Conservation (phyloP, 2,888 invertebrate genomes). For the Tromatobia lineatoria region DNA sequence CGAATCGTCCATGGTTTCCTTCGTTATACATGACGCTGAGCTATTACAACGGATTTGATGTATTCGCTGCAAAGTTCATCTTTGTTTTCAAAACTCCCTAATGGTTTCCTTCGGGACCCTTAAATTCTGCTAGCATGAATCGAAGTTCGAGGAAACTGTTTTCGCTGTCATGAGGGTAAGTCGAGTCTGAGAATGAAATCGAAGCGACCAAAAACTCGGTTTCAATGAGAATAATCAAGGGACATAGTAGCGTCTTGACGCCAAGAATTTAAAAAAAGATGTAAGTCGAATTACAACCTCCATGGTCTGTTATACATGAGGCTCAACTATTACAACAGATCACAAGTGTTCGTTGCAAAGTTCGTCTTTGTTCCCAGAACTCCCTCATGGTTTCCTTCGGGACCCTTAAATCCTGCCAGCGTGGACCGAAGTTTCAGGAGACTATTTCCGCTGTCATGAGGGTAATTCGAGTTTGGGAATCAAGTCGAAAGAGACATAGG, state of each 20-base stretch:
- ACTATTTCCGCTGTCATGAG: slow-evolving; percentile 2
- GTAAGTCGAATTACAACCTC: too few relatives aligned
- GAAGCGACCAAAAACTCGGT: not conserved
- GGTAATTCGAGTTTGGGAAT: slow-evolving; percentile 32
- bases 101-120: not conserved
- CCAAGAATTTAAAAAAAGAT: too few relatives aligned
- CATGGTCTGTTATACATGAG: too few relatives aligned
- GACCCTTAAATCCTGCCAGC: not conserved
- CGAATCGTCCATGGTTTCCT: too few relatives aligned
- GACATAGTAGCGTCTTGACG: too few relatives aligned
- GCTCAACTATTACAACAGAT: slow-evolving; percentile 6
- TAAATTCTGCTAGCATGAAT: not conserved
- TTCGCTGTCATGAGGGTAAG: slow-evolving; percentile 11
- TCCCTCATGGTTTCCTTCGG: not conserved
- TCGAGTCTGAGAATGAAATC: slow-evolving; percentile 30
- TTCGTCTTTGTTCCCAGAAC: slow-evolving; percentile 12
- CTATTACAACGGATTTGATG: slow-evolving; percentile 9
- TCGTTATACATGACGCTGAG: not conserved
- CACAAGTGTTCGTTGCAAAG: slow-evolving; percentile 3
- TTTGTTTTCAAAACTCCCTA: not conserved
- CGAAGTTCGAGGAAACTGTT: not conserved
- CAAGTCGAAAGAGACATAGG: slow-evolving; percentile 7
- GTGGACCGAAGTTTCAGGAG: not conserved
- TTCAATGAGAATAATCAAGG: too few relatives aligned
- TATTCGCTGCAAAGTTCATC: slow-evolving; percentile 1